These are phyloP conservation scores for Microctonus aethiopoides DNA, from an alignment of 2,888 invertebrate genomes.

Conservation along the genomic window DNA sequence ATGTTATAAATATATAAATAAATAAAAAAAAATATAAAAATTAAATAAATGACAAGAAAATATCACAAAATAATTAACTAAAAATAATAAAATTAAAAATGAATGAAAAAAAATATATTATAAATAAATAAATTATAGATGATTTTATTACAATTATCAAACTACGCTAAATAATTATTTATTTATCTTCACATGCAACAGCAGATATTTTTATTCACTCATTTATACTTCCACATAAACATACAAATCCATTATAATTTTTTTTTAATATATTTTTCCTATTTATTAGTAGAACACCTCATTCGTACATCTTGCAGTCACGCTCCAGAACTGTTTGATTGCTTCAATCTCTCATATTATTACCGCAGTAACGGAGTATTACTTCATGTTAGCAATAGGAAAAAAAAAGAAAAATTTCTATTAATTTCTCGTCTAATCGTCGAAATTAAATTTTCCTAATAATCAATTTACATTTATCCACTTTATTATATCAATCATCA, in stretches of 20 bases:
- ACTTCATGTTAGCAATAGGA: conserved; percentile 36
- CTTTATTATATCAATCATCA: too few species aligned
- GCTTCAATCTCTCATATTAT: conserved; percentile 59
- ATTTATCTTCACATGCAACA: too few species aligned
- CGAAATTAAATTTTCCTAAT: background rate
- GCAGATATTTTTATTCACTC: background rate
- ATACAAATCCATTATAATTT: conserved; percentile 14
- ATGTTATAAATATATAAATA: too few species aligned
- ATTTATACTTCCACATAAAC: background rate
- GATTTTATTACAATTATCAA: too few species aligned
- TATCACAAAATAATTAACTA: too few species aligned
- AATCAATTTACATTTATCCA: too few species aligned
- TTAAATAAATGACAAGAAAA: too few species aligned
- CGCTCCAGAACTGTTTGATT: conserved; percentile 66
- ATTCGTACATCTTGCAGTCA: conserved; percentile 52
- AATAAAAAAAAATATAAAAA: too few species aligned
- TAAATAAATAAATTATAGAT: too few species aligned
- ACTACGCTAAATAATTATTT: too few species aligned
- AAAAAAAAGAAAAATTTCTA: conserved; percentile 37
- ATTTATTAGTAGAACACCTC: conserved; percentile 50
- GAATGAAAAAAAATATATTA: too few species aligned
- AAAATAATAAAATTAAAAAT: too few species aligned
- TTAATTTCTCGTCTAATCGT: conserved; percentile 34
- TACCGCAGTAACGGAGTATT: conserved; percentile 57
- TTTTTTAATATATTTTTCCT: conserved; percentile 37